phyloP scores from a whole-genome alignment of 2,888 invertebrate species.

The Torymus tubicola region DNA sequence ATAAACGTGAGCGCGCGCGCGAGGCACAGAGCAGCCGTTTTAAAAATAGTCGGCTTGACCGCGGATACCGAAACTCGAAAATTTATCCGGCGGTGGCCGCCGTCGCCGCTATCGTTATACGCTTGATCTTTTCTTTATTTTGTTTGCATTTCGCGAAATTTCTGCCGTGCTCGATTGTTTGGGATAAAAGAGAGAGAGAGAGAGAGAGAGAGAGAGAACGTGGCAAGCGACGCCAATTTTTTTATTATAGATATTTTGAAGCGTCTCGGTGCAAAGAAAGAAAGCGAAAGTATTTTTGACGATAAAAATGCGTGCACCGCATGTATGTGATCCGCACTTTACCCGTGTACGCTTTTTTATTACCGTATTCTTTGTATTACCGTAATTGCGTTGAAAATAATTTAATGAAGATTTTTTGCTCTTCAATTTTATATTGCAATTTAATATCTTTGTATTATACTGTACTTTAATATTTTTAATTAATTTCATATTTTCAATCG shows the following conservation, averaged over 20 bases:
- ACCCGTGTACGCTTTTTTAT: too few species aligned
- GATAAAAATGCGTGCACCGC: background rate
- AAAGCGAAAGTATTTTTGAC: conserved; percentile 10
- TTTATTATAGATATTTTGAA: conserved; percentile 19
- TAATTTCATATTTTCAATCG: background rate
- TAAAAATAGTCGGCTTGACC: conserved; percentile 39
- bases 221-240: background rate
- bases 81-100: background rate
- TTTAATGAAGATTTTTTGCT: too few species aligned
- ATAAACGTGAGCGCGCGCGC: background rate
- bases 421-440: too few species aligned
- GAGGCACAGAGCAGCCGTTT: background rate
- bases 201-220: too few species aligned
- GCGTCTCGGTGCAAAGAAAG: background rate
- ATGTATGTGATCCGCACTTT: background rate
- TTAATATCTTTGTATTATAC: too few species aligned
- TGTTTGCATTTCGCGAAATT: background rate
- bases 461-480: too few species aligned
- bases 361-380: too few species aligned
- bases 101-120: background rate
- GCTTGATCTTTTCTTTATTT: background rate
- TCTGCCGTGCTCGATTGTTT: background rate
- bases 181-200: too few species aligned
- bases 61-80: conserved; percentile 14
- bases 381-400: too few species aligned